Conservation (phyloP, 1,140 invertebrate genomes). For the Zaprionus taronus region DNA sequence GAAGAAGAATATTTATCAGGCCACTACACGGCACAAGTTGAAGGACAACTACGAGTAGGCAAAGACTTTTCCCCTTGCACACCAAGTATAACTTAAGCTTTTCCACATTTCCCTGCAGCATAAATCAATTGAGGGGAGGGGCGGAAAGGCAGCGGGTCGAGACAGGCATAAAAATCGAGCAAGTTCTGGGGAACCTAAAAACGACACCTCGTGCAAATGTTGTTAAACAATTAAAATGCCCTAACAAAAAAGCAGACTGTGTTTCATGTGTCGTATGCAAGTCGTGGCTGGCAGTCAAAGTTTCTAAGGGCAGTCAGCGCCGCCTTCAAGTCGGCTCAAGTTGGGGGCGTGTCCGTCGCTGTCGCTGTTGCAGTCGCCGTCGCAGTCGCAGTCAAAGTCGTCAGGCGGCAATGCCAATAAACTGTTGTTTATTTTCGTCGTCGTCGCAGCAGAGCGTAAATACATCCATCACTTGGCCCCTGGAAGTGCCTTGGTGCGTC, state of each 20-base stretch:
- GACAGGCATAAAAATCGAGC: constrained; percentile 62
- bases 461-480: constrained; percentile 50
- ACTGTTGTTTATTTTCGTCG: constrained; percentile 78
- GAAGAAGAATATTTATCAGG: neutral
- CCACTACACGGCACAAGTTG: neutral
- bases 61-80: neutral
- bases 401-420: constrained; percentile 68
- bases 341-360: neutral
- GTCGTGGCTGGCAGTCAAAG: neutral
- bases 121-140: constrained; percentile 57
- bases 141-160: neutral
- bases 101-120: constrained; percentile 35
- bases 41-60: neutral
- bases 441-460: constrained; percentile 69
- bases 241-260: constrained; percentile 19
- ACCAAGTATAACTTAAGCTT: neutral
- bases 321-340: neutral
- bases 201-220: constrained; percentile 71
- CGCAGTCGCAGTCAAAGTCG: neutral
- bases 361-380: neutral
- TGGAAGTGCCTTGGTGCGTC: constrained; percentile 24
- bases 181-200: constrained; percentile 44
- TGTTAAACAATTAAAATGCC: constrained; percentile 75
- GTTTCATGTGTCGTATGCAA: constrained; percentile 1
- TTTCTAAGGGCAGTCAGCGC: neutral